Evolutionary conservation across 1,140 invertebrate genomes (phyloP), one percentile per base, ranked within the genome.

Genomic region (Alviniconcha marisindica): DNA sequence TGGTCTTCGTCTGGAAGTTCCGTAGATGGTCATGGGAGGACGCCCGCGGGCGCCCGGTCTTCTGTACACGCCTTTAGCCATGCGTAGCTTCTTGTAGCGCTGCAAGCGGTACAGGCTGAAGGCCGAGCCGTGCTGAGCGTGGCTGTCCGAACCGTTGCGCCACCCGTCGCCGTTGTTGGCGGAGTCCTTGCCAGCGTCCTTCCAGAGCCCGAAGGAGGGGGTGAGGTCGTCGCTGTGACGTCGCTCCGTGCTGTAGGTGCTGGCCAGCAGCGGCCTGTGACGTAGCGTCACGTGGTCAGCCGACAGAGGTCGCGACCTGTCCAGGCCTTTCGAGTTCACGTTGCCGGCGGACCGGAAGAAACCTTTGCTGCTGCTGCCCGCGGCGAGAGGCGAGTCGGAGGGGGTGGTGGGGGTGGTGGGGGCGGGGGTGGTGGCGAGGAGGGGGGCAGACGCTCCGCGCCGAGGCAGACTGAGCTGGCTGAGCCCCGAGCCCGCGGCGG

Each of bases 1-100:
- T 28, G 60, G 77, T 14, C 60, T 33, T 28, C 77, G 31, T 21
- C 54, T 21, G 12, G 33, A 38, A 21, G 56, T 44, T 1, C 77
- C 77, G 56, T 66, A 42, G 56, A 80, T 80, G 33, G 77, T 80
- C 77, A 80, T 80, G 36, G 77, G 77, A 40, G 77, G 77, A 33
- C 77, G 56, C 0, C 77, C 77, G 38, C 77, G 77, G 60, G 77
- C 60, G 36, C 51, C 54, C 21, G 77, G 33, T 38, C 77, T 80
- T 56, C 77, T 66, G 56, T 80, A 80, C 36, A n/a, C 31, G 7
- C 60, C 28, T 38, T 63, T 66, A 5, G 54, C 77, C 40, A 66
- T 21, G 31, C 77, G 54, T 4, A 80, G 77, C 18, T 44, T 63
- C 56, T 66, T 60, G 7, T 66, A 38, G 14, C 77, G 56, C 56